These are phyloP conservation scores for Protaetia brevitarsis DNA, from an alignment of 1,140 invertebrate species.

Conservation along the genomic window DNA sequence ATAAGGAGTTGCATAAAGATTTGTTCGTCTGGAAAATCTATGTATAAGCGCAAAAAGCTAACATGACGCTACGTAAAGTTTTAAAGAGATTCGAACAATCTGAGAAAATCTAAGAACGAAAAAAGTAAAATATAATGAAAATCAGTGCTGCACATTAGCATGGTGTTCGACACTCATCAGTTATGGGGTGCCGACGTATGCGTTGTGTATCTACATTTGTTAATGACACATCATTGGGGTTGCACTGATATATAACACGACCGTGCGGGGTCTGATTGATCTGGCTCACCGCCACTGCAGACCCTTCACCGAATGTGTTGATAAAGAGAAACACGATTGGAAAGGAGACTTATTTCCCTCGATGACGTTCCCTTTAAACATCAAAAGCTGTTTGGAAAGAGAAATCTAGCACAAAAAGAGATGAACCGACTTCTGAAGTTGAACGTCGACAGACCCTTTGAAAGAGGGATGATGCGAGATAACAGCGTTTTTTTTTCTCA, in stretches of 20 bases:
- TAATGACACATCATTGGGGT: slow-evolving; percentile 4
- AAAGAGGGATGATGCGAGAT: background rate
- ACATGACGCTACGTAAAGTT: too few relatives aligned
- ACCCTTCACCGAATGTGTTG: background rate
- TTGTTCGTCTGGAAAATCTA: too few relatives aligned
- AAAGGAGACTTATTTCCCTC: slow-evolving; percentile 11
- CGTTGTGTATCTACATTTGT: background rate
- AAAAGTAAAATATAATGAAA: too few relatives aligned
- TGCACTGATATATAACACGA: slow-evolving; percentile 7
- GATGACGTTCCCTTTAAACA: background rate
- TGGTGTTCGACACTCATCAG: background rate
- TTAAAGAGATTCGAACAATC: too few relatives aligned
- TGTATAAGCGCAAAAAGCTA: too few relatives aligned
- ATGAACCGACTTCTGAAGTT: slow-evolving; percentile 3
- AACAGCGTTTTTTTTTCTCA: background rate
- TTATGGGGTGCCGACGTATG: background rate
- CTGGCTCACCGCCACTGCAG: background rate
- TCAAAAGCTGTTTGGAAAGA: slow-evolving; percentile 1
- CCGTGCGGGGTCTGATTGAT: background rate
- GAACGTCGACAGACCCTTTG: background rate
- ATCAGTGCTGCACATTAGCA: too few relatives aligned
- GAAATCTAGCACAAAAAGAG: slow-evolving; percentile 5
- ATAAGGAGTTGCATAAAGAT: too few relatives aligned
- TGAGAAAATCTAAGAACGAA: too few relatives aligned
- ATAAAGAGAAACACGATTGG: background rate